Conservation (phyloP, 2,888 invertebrate genomes). For the Ceraclea dissimilis region DNA sequence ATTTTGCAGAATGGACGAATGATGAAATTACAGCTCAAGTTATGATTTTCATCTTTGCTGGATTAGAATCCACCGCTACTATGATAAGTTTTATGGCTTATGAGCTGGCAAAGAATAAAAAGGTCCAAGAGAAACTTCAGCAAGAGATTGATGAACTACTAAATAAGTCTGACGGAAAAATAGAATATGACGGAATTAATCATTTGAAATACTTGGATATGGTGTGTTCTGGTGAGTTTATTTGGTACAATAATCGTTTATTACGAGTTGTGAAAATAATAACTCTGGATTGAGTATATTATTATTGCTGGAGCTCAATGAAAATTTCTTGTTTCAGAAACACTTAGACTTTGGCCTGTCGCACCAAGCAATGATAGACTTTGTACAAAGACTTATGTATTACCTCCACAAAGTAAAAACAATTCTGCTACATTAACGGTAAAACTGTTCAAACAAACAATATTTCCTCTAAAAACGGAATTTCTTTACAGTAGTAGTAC, state of each 20-base stretch:
- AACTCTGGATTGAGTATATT: not conserved
- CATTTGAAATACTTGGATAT: slow-evolving; percentile 29
- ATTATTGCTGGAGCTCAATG: not conserved
- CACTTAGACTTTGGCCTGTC: slow-evolving; percentile 28
- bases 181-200: slow-evolving; percentile 28
- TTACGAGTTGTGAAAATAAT: too few relatives aligned
- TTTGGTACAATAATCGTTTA: not conserved
- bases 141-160: slow-evolving; percentile 28
- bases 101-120: slow-evolving; percentile 27
- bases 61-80: slow-evolving; percentile 33
- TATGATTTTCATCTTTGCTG: slow-evolving; percentile 35
- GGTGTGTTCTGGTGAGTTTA: slow-evolving; percentile 26
- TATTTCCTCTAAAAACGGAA: too few relatives aligned
- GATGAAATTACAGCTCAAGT: slow-evolving; percentile 34
- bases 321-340: slow-evolving; percentile 27
- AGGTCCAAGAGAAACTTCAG: slow-evolving; percentile 28
- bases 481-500: too few relatives aligned
- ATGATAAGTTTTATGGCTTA: slow-evolving; percentile 28
- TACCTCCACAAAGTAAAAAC: slow-evolving; percentile 19
- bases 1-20: slow-evolving; percentile 27
- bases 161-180: slow-evolving; percentile 21
- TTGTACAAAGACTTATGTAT: slow-evolving; percentile 25
- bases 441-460: too few relatives aligned
- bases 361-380: slow-evolving; percentile 23
- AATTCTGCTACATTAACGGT: not conserved